Evolutionary conservation across 2,888 invertebrate species (phyloP).

Genomic region (Melanotus villosus): DNA sequence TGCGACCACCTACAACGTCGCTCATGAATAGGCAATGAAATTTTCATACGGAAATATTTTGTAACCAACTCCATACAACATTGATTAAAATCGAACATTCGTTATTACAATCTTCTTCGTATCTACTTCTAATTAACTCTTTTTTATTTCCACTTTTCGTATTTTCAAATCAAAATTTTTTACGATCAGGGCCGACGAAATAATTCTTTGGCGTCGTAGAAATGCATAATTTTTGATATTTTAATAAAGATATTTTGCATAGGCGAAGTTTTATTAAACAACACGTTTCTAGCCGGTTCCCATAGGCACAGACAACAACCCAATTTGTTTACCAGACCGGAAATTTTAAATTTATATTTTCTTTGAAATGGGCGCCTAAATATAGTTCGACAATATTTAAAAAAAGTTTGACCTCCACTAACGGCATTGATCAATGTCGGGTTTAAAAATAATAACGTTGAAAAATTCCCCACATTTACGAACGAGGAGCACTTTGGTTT

Average conservation of each 20-base stretch:
- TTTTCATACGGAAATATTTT: conserved; percentile 41
- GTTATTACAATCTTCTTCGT: too few relatives aligned
- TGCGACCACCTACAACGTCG: conserved; percentile 52
- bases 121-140: too few relatives aligned
- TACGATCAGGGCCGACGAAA: too few relatives aligned
- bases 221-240: too few relatives aligned
- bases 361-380: conserved; percentile 1
- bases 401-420: conserved; percentile 13
- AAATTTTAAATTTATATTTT: conserved; percentile 23
- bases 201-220: too few relatives aligned
- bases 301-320: conserved; percentile 7
- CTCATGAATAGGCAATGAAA: conserved; percentile 46
- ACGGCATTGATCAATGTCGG: not conserved
- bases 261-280: too few relatives aligned
- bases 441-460: not conserved
- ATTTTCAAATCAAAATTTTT: too few relatives aligned
- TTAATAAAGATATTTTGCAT: too few relatives aligned
- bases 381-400: conserved; percentile 21
- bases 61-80: conserved; percentile 6
- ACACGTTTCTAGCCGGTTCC: too few relatives aligned
- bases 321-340: conserved; percentile 36
- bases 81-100: not conserved
- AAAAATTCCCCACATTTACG: not conserved
- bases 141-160: too few relatives aligned
- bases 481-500: not conserved